Evolutionary conservation across 2,888 invertebrate species (phyloP).

Genomic region (Meliscaeva auricollis): DNA sequence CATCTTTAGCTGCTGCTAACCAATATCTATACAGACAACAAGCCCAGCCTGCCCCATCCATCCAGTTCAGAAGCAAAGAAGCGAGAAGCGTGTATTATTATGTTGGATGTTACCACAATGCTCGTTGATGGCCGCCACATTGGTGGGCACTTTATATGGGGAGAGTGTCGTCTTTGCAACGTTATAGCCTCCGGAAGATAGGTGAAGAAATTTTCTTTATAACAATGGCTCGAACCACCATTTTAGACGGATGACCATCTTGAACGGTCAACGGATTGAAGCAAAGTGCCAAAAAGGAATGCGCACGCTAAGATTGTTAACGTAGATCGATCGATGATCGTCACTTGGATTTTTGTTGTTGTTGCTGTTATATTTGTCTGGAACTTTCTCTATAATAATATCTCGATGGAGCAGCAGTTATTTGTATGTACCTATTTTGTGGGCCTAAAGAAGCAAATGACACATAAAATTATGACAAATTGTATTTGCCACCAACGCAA

Average conservation of each 20-base stretch:
- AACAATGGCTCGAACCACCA: slow-evolving; percentile 74
- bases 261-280: slow-evolving; percentile 63
- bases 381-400: slow-evolving; percentile 72
- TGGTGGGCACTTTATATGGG: slow-evolving; percentile 72
- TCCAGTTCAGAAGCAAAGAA: slow-evolving; percentile 46
- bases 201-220: slow-evolving; percentile 72
- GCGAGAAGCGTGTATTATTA: background rate
- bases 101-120: slow-evolving; percentile 70
- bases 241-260: slow-evolving; percentile 76
- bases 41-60: slow-evolving; percentile 40
- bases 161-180: slow-evolving; percentile 74
- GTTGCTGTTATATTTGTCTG: slow-evolving; percentile 13
- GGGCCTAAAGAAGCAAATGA: slow-evolving; percentile 51
- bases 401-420: slow-evolving; percentile 22
- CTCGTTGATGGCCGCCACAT: slow-evolving; percentile 65
- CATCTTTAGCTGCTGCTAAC: slow-evolving; percentile 69
- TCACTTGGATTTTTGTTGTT: slow-evolving; percentile 28
- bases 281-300: slow-evolving; percentile 73
- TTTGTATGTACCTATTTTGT: slow-evolving; percentile 13
- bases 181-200: slow-evolving; percentile 76
- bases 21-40: background rate
- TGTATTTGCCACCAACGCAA: slow-evolving; percentile 59
- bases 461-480: slow-evolving; percentile 71
- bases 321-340: slow-evolving; percentile 68
- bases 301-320: slow-evolving; percentile 71